Conservation (phyloP, 2,888 invertebrate genomes). For the Metacarcinus magister region DNA sequence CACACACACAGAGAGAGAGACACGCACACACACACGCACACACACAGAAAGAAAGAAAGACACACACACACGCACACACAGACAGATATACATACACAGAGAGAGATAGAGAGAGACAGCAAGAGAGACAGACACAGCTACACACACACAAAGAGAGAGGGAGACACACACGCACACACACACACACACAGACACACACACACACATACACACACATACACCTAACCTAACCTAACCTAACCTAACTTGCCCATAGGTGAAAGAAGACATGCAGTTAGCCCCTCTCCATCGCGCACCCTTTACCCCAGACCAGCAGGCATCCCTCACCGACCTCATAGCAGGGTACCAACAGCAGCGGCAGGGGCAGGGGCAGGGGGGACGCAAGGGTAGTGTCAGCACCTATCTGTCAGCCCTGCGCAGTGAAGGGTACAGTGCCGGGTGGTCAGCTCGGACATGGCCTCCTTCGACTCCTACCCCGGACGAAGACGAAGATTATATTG, state of each 20-base stretch:
- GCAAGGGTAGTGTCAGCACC: neutral
- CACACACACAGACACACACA: too few relatives aligned
- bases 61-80: too few relatives aligned
- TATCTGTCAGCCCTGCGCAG: neutral
- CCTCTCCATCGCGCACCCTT: constrained; percentile 88
- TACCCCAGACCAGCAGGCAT: constrained; percentile 85
- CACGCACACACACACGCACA: too few relatives aligned
- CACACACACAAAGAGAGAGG: too few relatives aligned
- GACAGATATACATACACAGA: too few relatives aligned
- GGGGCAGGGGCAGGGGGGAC: neutral
- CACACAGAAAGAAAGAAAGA: too few relatives aligned
- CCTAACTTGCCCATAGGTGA: constrained; percentile 87
- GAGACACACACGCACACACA: too few relatives aligned
- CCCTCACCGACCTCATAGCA: neutral
- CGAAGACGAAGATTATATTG: constrained; percentile 58
- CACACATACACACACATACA: too few relatives aligned
- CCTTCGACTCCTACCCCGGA: constrained; percentile 86
- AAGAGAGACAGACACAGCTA: too few relatives aligned
- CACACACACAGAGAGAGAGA: too few relatives aligned
- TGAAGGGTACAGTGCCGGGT: constrained; percentile 85
- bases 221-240: too few relatives aligned
- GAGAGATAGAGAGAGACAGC: too few relatives aligned
- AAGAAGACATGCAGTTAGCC: constrained; percentile 95
- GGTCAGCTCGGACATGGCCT: constrained; percentile 89
- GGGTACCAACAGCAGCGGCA: neutral